Evolutionary conservation across 1,140 invertebrate species (phyloP), one percentile per base, ranked within the genome.

Genomic region (Acromyrmex charruanus): DNA sequence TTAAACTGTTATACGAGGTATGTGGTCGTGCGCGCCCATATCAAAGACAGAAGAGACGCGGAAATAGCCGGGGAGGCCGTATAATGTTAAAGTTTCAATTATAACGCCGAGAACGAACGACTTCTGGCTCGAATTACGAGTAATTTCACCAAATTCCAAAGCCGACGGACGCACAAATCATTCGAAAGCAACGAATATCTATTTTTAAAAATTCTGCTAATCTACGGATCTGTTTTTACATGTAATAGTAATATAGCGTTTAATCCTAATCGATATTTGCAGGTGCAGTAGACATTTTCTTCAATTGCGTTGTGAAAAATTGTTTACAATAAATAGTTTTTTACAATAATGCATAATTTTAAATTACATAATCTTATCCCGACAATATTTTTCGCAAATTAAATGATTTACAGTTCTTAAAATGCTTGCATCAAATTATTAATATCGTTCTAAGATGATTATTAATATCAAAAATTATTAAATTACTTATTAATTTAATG

Each of bases 51-150:
- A 53, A 28, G 86, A 80, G 66, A 85, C 80, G 55, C 71, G 69
- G 39, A 65, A 58, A 63, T 68, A 61, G 53, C 69, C 61, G 44
- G 28, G 55, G 53, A 49, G 71, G 71, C 80, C 80, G 55, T 84
- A 77, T 77, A 68, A 71, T 69, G 77, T 88, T 85, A 79, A 88
- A 89, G 66, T 88, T 79, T 72, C 75, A 86, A 88, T 89, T 85
- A 86, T 88, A 63, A 88, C 66, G 58, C 25, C 25, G 55, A 14
- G 66, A 79, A 79, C 74, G 69, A 86, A 88, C 74, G 74, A 66
- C 53, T 44, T 61, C 72, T 51, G 25, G 74, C 61, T 44, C 74
- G 82, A 66, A 85, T 85, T 65, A 58, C 82, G 31, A 77, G n/a
- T 21, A n/a, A 51, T 16, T 31, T 16, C n/a, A 49, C 39, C 21